Percentiles rank a stretch among this genome's conserved stretches.
These are phyloP conservation scores for Prenolepis imparis DNA, from an alignment of 2,888 invertebrate genomes.

Conservation along the genomic window DNA sequence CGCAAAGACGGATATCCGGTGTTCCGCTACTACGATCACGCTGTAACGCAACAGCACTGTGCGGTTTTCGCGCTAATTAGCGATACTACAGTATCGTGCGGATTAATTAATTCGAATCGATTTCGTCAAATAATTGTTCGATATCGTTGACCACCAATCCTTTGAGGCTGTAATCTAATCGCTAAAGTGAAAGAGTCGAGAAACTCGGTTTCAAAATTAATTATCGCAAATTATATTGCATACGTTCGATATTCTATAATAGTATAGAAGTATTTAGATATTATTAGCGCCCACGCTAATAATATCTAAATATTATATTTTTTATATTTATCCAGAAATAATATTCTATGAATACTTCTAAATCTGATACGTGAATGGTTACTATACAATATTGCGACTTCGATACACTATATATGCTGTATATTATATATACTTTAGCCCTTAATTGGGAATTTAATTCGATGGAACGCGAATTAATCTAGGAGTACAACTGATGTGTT, in stretches of 20 bases:
- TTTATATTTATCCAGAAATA: background rate
- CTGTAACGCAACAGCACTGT: constrained; percentile 32
- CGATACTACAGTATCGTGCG: constrained; percentile 11
- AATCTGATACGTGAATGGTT: background rate
- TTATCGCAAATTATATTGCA: background rate
- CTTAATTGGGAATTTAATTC: constrained; percentile 31
- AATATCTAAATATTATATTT: background rate
- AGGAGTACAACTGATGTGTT: background rate
- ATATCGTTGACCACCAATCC: background rate
- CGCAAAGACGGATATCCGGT: constrained; percentile 84
- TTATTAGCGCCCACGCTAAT: background rate
- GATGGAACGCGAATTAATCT: background rate
- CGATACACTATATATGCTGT: background rate
- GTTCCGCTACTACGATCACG: constrained; percentile 79
- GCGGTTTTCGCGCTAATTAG: constrained; percentile 59
- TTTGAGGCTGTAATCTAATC: background rate
- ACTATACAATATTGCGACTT: background rate
- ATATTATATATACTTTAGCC: background rate
- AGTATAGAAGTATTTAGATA: background rate
- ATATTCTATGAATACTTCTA: background rate
- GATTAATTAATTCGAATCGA: constrained; percentile 35
- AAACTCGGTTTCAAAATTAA: background rate
- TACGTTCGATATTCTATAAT: background rate
- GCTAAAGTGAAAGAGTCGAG: background rate
- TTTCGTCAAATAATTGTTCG: background rate